Percentiles rank a stretch among this genome's conserved stretches.
phyloP scores from a whole-genome alignment of 1,140 invertebrate species.

The Ylistrum balloti region DNA sequence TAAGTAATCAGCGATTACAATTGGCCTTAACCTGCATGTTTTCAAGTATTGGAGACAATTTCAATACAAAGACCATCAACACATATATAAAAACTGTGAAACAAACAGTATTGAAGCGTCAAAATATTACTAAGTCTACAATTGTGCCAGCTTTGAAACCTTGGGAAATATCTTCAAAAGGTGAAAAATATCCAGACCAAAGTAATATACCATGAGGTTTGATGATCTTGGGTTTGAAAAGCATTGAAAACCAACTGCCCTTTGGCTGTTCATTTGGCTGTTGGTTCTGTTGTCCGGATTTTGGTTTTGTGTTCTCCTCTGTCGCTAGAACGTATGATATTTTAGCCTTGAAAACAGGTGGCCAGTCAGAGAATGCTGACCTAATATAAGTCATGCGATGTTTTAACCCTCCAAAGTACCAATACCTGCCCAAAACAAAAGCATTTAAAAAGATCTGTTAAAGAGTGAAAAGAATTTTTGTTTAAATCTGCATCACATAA shows the following conservation, averaged over 20 bases:
- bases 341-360: conserved; percentile 87
- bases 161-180: no score
- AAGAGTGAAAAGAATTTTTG: no score
- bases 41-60: no score
- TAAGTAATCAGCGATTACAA: no score
- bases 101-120: no score
- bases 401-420: conserved; percentile 91
- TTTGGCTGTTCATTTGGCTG: conserved; percentile 42
- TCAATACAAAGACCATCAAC: no score
- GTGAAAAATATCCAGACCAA: background rate
- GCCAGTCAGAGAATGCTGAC: conserved; percentile 87
- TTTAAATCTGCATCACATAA: no score
- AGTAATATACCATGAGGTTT: conserved; percentile 49
- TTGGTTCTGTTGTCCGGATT: background rate
- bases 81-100: no score
- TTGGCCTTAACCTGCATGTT: no score
- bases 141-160: no score
- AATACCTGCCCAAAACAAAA: conserved; percentile 84
- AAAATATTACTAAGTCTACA: no score
- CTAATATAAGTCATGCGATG: conserved; percentile 88
- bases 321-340: conserved; percentile 86
- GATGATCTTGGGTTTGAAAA: conserved; percentile 48
- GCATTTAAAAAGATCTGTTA: no score
- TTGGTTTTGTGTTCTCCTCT: conserved; percentile 67
- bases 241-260: conserved; percentile 67